Evolutionary conservation across 2,888 invertebrate genomes (phyloP), one percentile per base, ranked within the genome.

Genomic region (Oligia fasciuncula): DNA sequence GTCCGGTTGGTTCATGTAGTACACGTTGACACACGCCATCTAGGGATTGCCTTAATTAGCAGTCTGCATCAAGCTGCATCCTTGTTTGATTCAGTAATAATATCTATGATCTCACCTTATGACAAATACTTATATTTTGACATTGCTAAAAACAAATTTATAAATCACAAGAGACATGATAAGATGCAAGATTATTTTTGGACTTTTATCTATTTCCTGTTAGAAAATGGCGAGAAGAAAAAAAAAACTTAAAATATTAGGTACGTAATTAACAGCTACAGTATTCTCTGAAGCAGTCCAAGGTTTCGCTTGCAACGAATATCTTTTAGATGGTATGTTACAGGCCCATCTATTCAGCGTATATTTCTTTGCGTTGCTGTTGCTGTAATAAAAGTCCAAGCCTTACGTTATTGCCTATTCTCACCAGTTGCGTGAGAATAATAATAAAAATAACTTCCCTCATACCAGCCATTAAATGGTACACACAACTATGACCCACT

Each of bases 381-480:
- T 60, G 71, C 70, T 57, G 67, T 75, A 85, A 85, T 85, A 85
- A 81, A 82, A 69, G 63, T 73, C 67, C 57, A 60, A 72, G 68
- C 49, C 19, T 80, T 54, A 8, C 66, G 43, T 73, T 86, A 73
- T 71, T 86, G 77, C 83, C 62, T 69, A 76, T 69, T 84, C 73
- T 51, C 76, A 67, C 57, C 80, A 74, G 74, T 75, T 77, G 87
- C 85, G 87, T 85, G 85, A 80, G 71, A 76, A 76, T 77, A 81
- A 75, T 87, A 81, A 87, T 85, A 85, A 85, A 66, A 81, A 74
- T 67, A 81, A 85, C 67, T 77, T 76, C 51, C 63, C 74, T 77
- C 46, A 81, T 73, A 65, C 76, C 82, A 62, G 43, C 73, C 81
- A 84, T 80, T 87, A 85, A 87, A 84, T 75, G 49, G 51, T 76